Percentiles rank a stretch among this genome's conserved stretches.
phyloP scores from a whole-genome alignment of 2,797 vertebrate genomes.

The Acanthiza pusilla region DNA sequence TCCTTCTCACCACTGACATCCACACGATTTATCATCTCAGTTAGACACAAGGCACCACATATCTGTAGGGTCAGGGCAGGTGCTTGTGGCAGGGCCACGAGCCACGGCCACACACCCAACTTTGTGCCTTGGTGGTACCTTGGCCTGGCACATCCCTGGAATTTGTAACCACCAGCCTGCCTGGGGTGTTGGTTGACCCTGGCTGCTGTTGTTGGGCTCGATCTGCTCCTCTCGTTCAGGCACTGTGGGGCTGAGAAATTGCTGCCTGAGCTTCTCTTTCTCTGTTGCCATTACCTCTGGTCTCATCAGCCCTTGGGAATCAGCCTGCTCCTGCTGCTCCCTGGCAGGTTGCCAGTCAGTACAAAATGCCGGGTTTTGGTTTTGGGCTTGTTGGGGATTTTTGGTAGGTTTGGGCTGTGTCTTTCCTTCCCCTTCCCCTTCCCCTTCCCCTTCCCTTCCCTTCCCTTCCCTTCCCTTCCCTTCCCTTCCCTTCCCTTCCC shows the following conservation, averaged over 20 bases:
- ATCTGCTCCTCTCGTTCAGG: neutral
- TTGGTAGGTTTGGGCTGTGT: neutral
- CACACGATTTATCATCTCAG: neutral
- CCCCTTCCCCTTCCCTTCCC: too few species aligned
- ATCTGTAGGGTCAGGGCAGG: neutral
- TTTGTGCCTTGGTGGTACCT: neutral
- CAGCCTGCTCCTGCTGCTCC: neutral
- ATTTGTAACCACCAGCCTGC: neutral
- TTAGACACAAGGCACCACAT: neutral
- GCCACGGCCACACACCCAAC: neutral
- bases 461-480: too few species aligned
- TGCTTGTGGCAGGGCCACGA: accelerated
- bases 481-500: too few species aligned
- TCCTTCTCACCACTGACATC: neutral
- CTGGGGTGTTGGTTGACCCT: neutral
- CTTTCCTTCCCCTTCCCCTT: neutral
- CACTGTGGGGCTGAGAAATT: neutral
- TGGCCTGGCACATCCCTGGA: neutral
- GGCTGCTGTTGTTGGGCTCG: neutral
- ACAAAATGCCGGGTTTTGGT: too few species aligned
- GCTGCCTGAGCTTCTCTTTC: neutral
- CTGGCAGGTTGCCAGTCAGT: too few species aligned
- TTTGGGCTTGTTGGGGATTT: accelerated
- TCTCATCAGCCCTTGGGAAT: neutral
- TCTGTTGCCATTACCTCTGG: neutral